phyloP scores from a whole-genome alignment of 2,113 vertebrate genomes.

The Thamnaconus septentrionalis region DNA sequence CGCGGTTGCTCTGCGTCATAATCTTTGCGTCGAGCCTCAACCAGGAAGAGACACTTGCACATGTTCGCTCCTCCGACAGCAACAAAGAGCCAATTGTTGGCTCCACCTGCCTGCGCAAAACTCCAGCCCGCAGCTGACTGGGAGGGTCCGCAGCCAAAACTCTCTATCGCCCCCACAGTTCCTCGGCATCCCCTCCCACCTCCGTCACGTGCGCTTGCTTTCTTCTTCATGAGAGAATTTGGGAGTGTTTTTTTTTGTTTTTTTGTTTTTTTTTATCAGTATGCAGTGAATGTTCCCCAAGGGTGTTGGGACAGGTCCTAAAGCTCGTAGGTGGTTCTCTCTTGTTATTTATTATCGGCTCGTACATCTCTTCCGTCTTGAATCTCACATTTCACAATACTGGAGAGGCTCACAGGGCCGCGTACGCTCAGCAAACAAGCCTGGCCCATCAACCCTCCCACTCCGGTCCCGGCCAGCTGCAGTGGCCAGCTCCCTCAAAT shows the following conservation, averaged over 20 bases:
- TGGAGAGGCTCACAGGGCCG: conserved; percentile 51
- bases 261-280: conserved; percentile 36
- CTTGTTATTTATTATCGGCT: conserved; percentile 7
- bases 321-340: conserved; percentile 54
- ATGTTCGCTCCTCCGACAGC: conserved; percentile 65
- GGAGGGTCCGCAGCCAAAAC: conserved; percentile 60
- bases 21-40: conserved; percentile 53
- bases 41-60: conserved; percentile 61
- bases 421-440: conserved; percentile 22
- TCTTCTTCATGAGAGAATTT: conserved; percentile 33
- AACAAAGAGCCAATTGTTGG: conserved; percentile 75
- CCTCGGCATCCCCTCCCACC: conserved; percentile 45
- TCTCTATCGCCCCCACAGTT: conserved; percentile 48
- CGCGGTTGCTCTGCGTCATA: conserved; percentile 14
- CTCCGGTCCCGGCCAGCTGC: conserved; percentile 41
- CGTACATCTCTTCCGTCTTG: conserved; percentile 24
- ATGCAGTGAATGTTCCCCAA: conserved; percentile 44
- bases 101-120: conserved; percentile 73
- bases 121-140: conserved; percentile 57
- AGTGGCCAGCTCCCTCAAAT: conserved; percentile 51
- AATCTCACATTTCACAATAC: conserved; percentile 60
- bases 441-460: conserved; percentile 15
- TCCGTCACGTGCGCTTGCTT: conserved; percentile 55
- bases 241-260: conserved; percentile 28
- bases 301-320: conserved; percentile 33